Base-by-base conservation (phyloP, 2,797 vertebrate species). In the Arrhamphus sclerolepis region DNA sequence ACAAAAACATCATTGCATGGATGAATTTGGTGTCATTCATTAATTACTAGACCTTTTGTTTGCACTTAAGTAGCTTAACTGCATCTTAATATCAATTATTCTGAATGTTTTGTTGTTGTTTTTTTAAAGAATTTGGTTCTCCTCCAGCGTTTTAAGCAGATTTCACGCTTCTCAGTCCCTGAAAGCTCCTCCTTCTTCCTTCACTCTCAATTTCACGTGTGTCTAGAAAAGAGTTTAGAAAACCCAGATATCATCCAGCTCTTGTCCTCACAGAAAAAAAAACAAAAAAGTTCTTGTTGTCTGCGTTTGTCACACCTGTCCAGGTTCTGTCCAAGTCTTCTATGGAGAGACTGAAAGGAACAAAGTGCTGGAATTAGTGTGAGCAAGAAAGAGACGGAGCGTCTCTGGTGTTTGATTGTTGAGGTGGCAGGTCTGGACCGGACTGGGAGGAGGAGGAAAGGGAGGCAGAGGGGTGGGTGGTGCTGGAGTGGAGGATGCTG, bases 351-450 rank as follows among this genome's bases (percentile, higher is more conserved):
- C 41, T 1, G 28, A 42, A 46, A n/a, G n/a, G 41, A 26, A 61
- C 29, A 65, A 51, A 46, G 66, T 22, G 47, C 20, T 42, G 20
- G 56, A 43, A 24, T 68, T 18, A 53, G 65, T 44, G 20, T 46
- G 58, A 47, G 47, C 1, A 26, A 60, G 41, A 56, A 4, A 5
- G 52, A 74, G 46, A 58, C 62, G 6, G 11, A 56, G 53, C 2
- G 28, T 62, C 59, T 53, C 46, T 31, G 65, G 56, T 51, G 65
- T 20, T 19, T 66, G 20, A 79, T 70, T 82, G 78, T 82, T 76
- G 78, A 89, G 80, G 80, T 83, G 85, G 83, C 66, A 81, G 48
- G 60, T 67, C 67, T 78, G 57, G 58, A 41, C 64, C 2, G 7
- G 66, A 48, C 42, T 28, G 43, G 64, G 55, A 48, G 68, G 78